Percentiles rank a stretch among this genome's conserved stretches.
Evolutionary conservation across 2,888 invertebrate species (phyloP).

Genomic region (Drosophila hamatofila): DNA sequence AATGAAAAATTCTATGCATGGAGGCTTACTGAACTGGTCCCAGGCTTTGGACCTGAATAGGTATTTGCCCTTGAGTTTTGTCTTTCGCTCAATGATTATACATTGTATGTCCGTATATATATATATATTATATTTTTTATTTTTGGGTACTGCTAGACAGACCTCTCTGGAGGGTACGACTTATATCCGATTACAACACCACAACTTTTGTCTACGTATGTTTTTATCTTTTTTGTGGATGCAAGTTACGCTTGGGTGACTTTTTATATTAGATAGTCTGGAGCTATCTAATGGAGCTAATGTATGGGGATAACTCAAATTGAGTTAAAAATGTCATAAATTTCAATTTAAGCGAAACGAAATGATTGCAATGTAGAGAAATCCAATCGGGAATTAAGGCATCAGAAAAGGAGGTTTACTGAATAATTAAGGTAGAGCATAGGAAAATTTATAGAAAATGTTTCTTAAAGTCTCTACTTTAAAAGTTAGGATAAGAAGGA

Average conservation of each 20-base stretch:
- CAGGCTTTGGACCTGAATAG: constrained; percentile 19
- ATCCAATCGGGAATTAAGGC: too few species aligned
- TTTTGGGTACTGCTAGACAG: constrained; percentile 21
- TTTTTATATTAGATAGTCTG: constrained; percentile 23
- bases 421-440: not conserved
- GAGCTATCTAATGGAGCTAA: constrained; percentile 54
- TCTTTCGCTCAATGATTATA: constrained; percentile 39
- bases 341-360: constrained; percentile 9
- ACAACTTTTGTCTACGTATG: constrained; percentile 46
- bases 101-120: constrained; percentile 5
- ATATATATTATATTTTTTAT: constrained; percentile 3
- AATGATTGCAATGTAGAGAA: not conserved
- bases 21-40: constrained; percentile 47
- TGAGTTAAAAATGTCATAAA: constrained; percentile 54
- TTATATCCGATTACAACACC: constrained; percentile 80
- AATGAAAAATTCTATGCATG: constrained; percentile 67
- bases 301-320: constrained; percentile 30
- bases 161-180: constrained; percentile 65
- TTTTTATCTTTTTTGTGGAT: constrained; percentile 39
- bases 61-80: constrained; percentile 33
- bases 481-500: not conserved
- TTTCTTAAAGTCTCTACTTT: too few species aligned
- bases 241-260: constrained; percentile 17
- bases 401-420: not conserved
- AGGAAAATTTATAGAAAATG: too few species aligned